A percentile compares a stretch with the other conserved stretches of the same genome.
Conservation (phyloP, 2,113 vertebrate genomes). For the Toxostoma redivivum region DNA sequence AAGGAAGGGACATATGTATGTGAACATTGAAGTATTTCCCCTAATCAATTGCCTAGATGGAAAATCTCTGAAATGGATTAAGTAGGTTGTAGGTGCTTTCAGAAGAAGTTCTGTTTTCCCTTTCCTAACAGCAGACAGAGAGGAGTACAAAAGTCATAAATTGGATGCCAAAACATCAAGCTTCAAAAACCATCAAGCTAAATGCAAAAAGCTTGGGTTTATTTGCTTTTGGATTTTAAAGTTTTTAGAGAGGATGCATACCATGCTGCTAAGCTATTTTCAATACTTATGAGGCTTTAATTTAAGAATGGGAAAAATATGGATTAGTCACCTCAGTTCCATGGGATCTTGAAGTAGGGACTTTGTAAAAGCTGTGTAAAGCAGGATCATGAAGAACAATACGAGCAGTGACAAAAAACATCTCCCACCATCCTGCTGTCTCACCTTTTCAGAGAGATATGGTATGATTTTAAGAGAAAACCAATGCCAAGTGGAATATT, state of each 20-base stretch:
- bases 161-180: background rate
- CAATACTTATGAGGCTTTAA: background rate
- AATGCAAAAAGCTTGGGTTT: background rate
- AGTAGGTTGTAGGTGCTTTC: background rate
- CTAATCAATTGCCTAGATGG: background rate
- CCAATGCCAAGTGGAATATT: background rate
- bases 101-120: background rate
- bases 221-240: background rate
- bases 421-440: background rate
- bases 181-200: background rate
- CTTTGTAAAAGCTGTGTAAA: background rate
- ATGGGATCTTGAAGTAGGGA: background rate
- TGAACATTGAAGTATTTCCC: background rate
- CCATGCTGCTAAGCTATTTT: background rate
- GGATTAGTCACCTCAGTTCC: background rate
- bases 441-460: background rate
- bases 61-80: background rate
- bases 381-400: background rate
- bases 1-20: background rate
- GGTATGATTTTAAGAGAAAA: background rate
- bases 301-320: background rate
- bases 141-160: background rate
- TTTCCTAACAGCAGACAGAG: background rate
- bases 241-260: background rate
- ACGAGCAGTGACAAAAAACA: background rate